A percentile compares a stretch with the other conserved stretches of the same genome.
Evolutionary conservation across 2,888 invertebrate species (phyloP).

Genomic region (Toxonevra muliebris): DNA sequence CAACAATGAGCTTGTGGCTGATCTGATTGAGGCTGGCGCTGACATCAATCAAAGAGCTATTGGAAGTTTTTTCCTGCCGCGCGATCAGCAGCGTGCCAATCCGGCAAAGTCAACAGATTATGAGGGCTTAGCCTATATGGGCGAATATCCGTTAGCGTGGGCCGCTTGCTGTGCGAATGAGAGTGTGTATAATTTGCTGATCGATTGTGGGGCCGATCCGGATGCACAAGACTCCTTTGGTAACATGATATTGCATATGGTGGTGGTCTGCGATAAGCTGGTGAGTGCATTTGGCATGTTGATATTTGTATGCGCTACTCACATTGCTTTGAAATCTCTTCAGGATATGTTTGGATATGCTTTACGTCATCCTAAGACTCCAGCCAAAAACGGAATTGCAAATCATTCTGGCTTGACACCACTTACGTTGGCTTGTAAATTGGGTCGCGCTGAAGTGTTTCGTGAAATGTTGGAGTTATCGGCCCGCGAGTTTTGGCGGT

Average conservation of each 20-base stretch:
- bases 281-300: constrained; percentile 67
- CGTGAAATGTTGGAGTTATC: constrained; percentile 97
- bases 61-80: constrained; percentile 95
- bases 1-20: constrained; percentile 93
- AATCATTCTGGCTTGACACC: constrained; percentile 94
- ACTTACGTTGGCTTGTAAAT: constrained; percentile 92
- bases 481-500: constrained; percentile 96
- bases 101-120: constrained; percentile 89
- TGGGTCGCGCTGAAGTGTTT: constrained; percentile 96
- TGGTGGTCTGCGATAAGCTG: constrained; percentile 96
- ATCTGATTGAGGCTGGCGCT: constrained; percentile 91
- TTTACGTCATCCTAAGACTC: constrained; percentile 89
- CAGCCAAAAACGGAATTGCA: constrained; percentile 90
- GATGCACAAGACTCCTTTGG: constrained; percentile 97
- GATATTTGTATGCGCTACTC: neutral
- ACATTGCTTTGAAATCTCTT: accelerated
- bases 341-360: constrained; percentile 99
- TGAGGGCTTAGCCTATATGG: constrained; percentile 95
- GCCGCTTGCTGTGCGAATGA: constrained; percentile 97
- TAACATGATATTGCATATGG: constrained; percentile 99
- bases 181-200: constrained; percentile 93
- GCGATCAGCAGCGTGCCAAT: constrained; percentile 86
- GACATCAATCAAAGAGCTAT: constrained; percentile 92
- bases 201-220: constrained; percentile 93
- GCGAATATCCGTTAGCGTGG: constrained; percentile 97